These are phyloP conservation scores for Leptopilina myrica DNA, from an alignment of 2,888 invertebrate species.

Conservation along the genomic window DNA sequence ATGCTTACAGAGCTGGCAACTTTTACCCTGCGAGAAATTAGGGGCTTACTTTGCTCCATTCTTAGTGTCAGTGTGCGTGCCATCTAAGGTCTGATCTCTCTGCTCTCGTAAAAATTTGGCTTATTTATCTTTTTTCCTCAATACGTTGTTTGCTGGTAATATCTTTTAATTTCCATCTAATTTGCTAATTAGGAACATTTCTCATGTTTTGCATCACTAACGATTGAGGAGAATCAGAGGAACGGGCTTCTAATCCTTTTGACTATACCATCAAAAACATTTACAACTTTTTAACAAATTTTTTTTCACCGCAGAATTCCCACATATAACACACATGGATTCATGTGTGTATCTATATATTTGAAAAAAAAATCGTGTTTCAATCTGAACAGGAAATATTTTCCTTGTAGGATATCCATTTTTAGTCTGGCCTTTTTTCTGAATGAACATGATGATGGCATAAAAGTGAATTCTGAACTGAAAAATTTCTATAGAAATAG, in stretches of 20 bases:
- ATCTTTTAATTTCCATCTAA: conserved; percentile 43
- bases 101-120: conserved; percentile 43
- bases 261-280: too few species aligned
- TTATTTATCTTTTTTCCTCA: conserved; percentile 53
- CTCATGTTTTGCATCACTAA: too few species aligned
- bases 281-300: too few species aligned
- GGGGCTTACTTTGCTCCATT: conserved; percentile 73
- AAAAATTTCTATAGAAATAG: conserved; percentile 26
- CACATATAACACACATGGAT: too few species aligned
- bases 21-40: conserved; percentile 74
- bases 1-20: conserved; percentile 68
- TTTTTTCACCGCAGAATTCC: too few species aligned
- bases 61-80: conserved; percentile 48
- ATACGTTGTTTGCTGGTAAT: conserved; percentile 48
- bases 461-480: conserved; percentile 11
- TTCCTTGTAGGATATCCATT: background rate
- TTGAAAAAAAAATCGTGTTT: too few species aligned
- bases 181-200: background rate
- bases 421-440: background rate
- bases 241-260: too few species aligned
- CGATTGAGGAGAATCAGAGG: too few species aligned
- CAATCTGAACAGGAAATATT: conserved; percentile 5
- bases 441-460: background rate
- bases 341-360: too few species aligned
- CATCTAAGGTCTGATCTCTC: conserved; percentile 43